Conservation (phyloP, 2,113 vertebrate genomes). For the Cichladusa arquata region DNA sequence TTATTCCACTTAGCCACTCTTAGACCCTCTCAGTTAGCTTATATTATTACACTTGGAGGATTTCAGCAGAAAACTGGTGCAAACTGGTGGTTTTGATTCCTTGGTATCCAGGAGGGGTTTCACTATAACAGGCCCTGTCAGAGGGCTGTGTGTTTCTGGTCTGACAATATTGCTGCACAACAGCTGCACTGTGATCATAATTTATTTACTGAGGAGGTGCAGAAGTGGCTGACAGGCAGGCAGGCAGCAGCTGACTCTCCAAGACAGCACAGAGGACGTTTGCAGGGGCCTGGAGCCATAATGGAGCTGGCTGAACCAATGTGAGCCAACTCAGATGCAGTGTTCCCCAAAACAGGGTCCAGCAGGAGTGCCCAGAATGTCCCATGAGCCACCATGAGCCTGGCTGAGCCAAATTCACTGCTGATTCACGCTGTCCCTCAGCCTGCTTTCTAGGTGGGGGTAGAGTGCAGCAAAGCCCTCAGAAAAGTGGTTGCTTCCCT, state of each 20-base stretch:
- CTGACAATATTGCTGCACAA: too few relatives aligned
- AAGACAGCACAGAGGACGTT: too few relatives aligned
- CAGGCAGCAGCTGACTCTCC: too few relatives aligned
- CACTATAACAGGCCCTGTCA: background rate
- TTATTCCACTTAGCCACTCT: background rate
- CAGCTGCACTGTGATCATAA: too few relatives aligned
- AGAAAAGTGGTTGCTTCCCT: background rate
- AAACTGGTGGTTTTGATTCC: background rate
- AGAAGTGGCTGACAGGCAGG: too few relatives aligned
- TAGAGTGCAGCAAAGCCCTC: background rate
- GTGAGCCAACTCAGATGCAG: too few relatives aligned
- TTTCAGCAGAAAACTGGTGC: background rate
- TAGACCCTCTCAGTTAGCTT: background rate
- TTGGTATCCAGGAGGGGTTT: background rate
- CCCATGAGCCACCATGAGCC: fast-evolving
- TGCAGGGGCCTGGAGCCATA: too few relatives aligned
- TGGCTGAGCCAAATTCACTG: background rate
- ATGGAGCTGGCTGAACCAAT: too few relatives aligned
- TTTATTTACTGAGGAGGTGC: too few relatives aligned
- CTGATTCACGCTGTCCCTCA: background rate
- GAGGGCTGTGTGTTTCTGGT: too few relatives aligned
- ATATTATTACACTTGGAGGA: fast-evolving
- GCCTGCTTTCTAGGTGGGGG: fast-evolving
- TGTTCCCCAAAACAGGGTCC: too few relatives aligned
- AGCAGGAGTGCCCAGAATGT: background rate